Evolutionary conservation across 1,140 invertebrate species (phyloP), one percentile per base, ranked within the genome.

Genomic region (Mactra quadrangularis): DNA sequence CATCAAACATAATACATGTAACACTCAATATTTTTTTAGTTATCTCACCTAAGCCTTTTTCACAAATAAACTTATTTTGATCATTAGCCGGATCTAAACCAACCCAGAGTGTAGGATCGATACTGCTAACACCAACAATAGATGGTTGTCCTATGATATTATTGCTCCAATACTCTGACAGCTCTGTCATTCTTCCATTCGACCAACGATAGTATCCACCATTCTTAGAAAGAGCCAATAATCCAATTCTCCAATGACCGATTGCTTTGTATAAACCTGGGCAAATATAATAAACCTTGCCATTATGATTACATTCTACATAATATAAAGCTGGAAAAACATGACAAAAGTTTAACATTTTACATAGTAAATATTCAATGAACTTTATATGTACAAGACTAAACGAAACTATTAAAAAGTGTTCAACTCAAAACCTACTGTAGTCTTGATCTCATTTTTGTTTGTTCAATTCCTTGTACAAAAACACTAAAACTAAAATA

Each of bases 261-360:
- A 64, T 22, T n/a, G 45, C 17, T 22, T 59, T 66, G 33, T 78
- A 78, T 11, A 78, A 19, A 68, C 76, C 76, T 78, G 11, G 35
- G 19, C 15, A 29, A 50, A 38, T 33, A 62, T n/a, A 6, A 55
- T 19, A 9, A 11, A 47, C 19, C 45, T 47, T 9, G 45, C 9
- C 9, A 47, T 19, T 47, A 19, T 19, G 19, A 47, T 47, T 9
- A 11, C 9, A 11, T 19, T 47, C 9, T 47, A 47, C 45, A 47
- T 9, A 19, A 9, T 19, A 47, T 47, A 47, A 11, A 47, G 45
- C 9, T 9, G 19, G 45, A 55, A 6, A 22, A 55, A 11, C 11
- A 11, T 55, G 45, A 19, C 45, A 11, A 47, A n/a, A n/a, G n/a
- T n/a, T n/a, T n/a, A n/a, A n/a, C n/a, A n/a, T n/a, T n/a, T n/a